phyloP scores from a whole-genome alignment of 2,888 invertebrate genomes.

The Megastigmus dorsalis region DNA sequence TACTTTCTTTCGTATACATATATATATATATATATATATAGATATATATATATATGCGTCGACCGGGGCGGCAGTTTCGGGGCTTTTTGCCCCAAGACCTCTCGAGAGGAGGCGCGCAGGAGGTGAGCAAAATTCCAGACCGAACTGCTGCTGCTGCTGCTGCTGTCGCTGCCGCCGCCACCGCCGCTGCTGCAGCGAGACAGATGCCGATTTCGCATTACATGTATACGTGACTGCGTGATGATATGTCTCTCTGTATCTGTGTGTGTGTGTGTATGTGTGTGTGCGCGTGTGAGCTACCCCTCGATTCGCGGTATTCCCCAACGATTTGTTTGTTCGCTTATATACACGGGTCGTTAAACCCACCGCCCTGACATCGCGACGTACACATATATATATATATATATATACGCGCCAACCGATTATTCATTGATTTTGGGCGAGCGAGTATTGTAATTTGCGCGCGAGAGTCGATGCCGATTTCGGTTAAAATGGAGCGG shows the following conservation, averaged over 20 bases:
- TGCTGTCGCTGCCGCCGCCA: neutral
- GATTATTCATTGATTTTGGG: no score
- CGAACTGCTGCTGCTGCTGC: neutral
- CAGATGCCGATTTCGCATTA: no score
- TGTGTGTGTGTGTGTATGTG: no score
- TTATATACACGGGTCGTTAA: neutral
- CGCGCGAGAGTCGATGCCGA: neutral
- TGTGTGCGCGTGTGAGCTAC: no score
- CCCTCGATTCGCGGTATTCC: slow-evolving; percentile 28
- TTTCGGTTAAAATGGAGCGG: neutral
- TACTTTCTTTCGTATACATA: no score
- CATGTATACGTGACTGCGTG: no score
- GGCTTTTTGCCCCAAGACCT: slow-evolving; percentile 17
- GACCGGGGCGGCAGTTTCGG: slow-evolving; percentile 8
- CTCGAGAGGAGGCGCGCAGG: neutral
- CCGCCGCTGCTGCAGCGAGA: neutral
- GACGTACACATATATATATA: neutral
- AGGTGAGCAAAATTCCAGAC: slow-evolving; percentile 14
- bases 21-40: no score
- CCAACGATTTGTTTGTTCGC: neutral
- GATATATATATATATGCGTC: no score
- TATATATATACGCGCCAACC: no score
- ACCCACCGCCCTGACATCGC: neutral
- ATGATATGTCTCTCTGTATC: no score
- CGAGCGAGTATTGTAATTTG: neutral